These are phyloP conservation scores for Gymnodraco acuticeps DNA, from an alignment of 2,797 vertebrate genomes.

Conservation along the genomic window DNA sequence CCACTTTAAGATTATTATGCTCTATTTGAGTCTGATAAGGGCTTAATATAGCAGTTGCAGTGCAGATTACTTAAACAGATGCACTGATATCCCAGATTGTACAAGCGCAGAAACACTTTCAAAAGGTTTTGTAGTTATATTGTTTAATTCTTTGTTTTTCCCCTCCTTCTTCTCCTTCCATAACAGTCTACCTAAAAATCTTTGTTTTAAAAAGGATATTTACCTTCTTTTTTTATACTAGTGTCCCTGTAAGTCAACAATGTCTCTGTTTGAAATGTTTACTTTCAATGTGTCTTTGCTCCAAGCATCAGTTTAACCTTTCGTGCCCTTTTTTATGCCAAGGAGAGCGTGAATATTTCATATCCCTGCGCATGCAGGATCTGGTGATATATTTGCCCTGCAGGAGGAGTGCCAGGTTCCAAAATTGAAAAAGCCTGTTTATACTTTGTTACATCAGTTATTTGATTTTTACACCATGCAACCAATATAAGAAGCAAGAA, in stretches of 20 bases:
- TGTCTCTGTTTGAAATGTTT: background rate
- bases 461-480: conserved; percentile 17
- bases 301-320: conserved; percentile 13
- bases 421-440: conserved; percentile 21
- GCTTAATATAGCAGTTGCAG: background rate
- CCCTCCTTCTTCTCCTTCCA: background rate
- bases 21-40: background rate
- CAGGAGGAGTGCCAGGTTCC: conserved; percentile 21
- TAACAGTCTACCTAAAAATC: background rate
- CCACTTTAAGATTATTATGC: conserved; percentile 1
- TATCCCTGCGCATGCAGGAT: conserved; percentile 24
- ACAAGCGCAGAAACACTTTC: background rate
- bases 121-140: background rate
- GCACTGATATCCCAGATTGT: background rate
- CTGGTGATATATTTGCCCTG: conserved; percentile 26
- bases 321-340: conserved; percentile 36
- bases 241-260: too few relatives aligned
- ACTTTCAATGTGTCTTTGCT: conserved; percentile 18
- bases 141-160: background rate
- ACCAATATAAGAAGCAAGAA: conserved; percentile 29
- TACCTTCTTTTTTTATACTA: background rate
- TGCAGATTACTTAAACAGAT: background rate
- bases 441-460: conserved; percentile 24
- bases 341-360: conserved; percentile 55
- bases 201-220: background rate